Conservation (phyloP, 2,113 vertebrate species). For the Brachyhypopomus occidentalis region DNA sequence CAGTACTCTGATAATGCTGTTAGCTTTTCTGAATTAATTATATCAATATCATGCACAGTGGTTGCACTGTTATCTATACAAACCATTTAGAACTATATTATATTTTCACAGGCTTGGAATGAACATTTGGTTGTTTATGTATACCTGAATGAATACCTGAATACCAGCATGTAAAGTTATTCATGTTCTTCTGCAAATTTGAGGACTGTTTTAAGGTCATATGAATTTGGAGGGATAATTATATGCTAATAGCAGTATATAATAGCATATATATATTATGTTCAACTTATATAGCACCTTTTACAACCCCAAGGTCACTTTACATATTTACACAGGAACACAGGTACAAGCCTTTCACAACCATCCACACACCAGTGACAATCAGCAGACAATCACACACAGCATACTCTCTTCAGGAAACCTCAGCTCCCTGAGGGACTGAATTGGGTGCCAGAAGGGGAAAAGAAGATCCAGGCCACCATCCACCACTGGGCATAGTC, state of each 20-base stretch:
- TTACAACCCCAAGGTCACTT: too few relatives aligned
- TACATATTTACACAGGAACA: too few relatives aligned
- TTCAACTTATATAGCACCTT: too few relatives aligned
- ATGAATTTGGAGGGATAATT: conserved; percentile 69
- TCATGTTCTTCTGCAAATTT: conserved; percentile 59
- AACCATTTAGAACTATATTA: neutral
- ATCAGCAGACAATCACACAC: too few relatives aligned
- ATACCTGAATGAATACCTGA: neutral
- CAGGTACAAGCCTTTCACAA: too few relatives aligned
- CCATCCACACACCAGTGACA: too few relatives aligned
- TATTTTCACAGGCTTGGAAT: neutral
- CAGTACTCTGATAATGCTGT: neutral
- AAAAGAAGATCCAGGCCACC: too few relatives aligned
- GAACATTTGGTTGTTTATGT: neutral
- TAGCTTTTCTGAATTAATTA: neutral
- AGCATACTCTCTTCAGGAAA: too few relatives aligned
- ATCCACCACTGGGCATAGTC: too few relatives aligned
- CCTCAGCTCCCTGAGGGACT: too few relatives aligned
- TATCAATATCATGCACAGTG: neutral
- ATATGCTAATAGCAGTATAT: conserved; percentile 66
- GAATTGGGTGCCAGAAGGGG: too few relatives aligned
- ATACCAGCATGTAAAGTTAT: conserved; percentile 49
- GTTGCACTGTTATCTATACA: neutral
- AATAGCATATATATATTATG: too few relatives aligned
- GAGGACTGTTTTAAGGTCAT: conserved; percentile 59